phyloP scores from a whole-genome alignment of 2,888 invertebrate species.

The Ptycholaimellus sp. region DNA sequence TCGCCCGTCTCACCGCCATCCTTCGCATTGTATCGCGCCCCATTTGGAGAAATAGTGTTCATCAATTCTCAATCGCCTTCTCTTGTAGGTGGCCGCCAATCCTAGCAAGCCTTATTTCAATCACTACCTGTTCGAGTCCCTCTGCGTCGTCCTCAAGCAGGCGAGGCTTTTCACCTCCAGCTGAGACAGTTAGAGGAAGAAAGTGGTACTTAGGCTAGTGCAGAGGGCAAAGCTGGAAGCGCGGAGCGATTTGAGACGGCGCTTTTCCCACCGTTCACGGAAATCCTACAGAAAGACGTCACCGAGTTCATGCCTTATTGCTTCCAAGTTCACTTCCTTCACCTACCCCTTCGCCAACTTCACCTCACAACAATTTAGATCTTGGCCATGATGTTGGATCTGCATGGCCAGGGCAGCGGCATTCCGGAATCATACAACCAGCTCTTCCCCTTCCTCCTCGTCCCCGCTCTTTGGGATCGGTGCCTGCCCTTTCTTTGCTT shows the following conservation, averaged over 20 bases:
- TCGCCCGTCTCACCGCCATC: too few species aligned
- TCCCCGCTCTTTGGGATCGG: slow-evolving; percentile 68
- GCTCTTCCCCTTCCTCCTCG: slow-evolving; percentile 62
- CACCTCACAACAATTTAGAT: neutral
- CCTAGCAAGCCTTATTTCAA: slow-evolving; percentile 87
- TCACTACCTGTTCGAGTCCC: slow-evolving; percentile 85
- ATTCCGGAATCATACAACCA: slow-evolving; percentile 58
- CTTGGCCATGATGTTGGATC: slow-evolving; percentile 58
- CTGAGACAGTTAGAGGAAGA: neutral
- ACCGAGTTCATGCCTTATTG: slow-evolving; percentile 91
- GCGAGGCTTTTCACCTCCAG: slow-evolving; percentile 6
- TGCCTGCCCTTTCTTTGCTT: too few species aligned
- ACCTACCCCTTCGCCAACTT: too few species aligned
- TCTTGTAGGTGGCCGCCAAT: slow-evolving; percentile 41
- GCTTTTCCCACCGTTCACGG: slow-evolving; percentile 79
- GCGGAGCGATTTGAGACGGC: slow-evolving; percentile 43
- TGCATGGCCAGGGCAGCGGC: slow-evolving; percentile 12
- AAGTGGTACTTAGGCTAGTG: neutral
- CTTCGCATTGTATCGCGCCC: too few species aligned
- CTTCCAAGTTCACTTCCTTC: slow-evolving; percentile 88
- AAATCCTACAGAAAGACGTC: slow-evolving; percentile 62
- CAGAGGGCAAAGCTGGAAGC: neutral
- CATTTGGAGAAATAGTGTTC: too few species aligned
- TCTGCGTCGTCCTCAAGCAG: slow-evolving; percentile 42
- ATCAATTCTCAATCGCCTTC: too few species aligned